phyloP scores from a whole-genome alignment of 2,797 vertebrate species.

The Pantherophis alleghaniensis region DNA sequence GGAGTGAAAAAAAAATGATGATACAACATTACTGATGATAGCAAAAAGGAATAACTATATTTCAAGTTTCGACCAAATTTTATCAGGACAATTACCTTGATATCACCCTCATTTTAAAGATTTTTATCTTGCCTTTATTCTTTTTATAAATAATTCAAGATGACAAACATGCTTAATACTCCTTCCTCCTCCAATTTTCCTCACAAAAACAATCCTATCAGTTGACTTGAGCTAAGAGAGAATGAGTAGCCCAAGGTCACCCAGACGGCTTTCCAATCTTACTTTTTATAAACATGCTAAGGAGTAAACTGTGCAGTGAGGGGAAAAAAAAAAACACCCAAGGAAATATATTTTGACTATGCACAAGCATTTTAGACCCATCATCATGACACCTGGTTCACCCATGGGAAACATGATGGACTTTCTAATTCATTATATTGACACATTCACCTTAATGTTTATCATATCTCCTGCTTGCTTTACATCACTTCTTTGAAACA shows the following conservation, averaged over 20 bases:
- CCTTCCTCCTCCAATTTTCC: background rate
- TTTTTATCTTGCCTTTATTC: background rate
- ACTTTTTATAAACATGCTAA: background rate
- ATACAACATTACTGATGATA: background rate
- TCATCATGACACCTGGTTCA: background rate
- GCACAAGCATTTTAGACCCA: background rate
- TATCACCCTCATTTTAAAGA: background rate
- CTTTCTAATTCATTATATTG: background rate
- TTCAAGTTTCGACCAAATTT: background rate
- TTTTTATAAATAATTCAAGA: background rate
- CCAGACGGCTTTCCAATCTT: background rate
- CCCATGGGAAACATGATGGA: background rate
- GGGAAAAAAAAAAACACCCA: too few species aligned
- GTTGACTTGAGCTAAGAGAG: background rate
- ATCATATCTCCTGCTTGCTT: background rate
- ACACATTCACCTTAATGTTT: background rate
- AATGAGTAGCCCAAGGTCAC: background rate
- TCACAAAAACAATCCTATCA: background rate
- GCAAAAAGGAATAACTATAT: background rate
- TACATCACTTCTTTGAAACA: background rate
- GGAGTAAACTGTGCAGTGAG: background rate
- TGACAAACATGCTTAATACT: background rate
- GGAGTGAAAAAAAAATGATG: background rate
- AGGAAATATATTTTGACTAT: background rate
- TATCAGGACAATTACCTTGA: background rate